Evolutionary conservation across 1,140 invertebrate species (phyloP).

Genomic region (Contarinia nasturtii): DNA sequence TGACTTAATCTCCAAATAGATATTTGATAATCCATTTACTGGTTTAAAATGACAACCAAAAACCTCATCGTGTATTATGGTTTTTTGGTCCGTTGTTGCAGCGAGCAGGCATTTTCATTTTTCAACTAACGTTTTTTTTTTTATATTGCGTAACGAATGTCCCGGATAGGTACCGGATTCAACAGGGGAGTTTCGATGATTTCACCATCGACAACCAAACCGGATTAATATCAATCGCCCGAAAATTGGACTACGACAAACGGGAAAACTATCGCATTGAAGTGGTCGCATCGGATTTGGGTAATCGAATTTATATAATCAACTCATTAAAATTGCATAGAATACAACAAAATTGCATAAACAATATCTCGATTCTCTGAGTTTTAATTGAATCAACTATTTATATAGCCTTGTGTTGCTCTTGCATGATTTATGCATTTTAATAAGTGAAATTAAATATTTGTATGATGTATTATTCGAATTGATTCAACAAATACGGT

Average conservation of each 20-base stretch:
- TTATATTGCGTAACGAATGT: not conserved
- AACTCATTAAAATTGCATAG: too few species aligned
- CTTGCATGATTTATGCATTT: not conserved
- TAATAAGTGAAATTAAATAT: not conserved
- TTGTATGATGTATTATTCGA: not conserved
- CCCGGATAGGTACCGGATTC: constrained; percentile 32
- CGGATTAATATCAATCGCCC: constrained; percentile 55
- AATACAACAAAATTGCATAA: too few species aligned
- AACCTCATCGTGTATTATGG: too few species aligned
- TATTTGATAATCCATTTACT: not conserved
- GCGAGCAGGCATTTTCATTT: too few species aligned
- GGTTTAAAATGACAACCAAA: too few species aligned
- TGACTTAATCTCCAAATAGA: too few species aligned
- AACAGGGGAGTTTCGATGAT: constrained; percentile 67
- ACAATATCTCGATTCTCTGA: not conserved
- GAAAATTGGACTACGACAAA: constrained; percentile 66
- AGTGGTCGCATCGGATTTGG: constrained; percentile 62
- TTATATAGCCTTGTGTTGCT: not conserved
- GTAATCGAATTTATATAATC: constrained; percentile 18
- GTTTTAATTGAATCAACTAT: not conserved
- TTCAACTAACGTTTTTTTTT: not conserved
- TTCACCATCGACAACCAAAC: constrained; percentile 57
- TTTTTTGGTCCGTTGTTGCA: too few species aligned
- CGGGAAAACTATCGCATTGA: constrained; percentile 58
- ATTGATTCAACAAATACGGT: not conserved